Evolutionary conservation across 2,797 vertebrate species (phyloP), one percentile per base, ranked within the genome.

Genomic region (Argyrosomus regius): DNA sequence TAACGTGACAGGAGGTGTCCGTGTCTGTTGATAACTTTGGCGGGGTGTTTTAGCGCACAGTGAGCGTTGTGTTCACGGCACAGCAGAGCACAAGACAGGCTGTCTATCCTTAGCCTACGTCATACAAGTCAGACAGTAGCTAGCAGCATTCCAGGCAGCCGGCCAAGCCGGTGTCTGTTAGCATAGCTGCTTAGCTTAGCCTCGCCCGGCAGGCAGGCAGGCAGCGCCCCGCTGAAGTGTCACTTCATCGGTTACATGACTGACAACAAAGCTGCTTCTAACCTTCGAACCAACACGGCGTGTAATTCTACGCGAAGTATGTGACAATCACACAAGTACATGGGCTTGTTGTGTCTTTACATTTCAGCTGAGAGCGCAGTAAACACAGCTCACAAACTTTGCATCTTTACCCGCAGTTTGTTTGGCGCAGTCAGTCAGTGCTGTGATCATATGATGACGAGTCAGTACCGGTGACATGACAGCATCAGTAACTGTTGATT

Each of bases 91-190:
- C 26, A 16, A 20, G 56, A 56, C 22, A 53, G 26, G 56, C 59
- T 78, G 62, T 54, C 18, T 50, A 57, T 20, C 26, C 13, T 41
- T 28, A 81, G 56, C 53, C 58, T 22, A 48, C 75, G 64, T 46
- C 81, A 61, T 41, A 67, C 39, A 66, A 17, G 31, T 10, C 50
- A 5, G 24, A 17, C 58, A 6, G 13, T 14, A 43, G 56, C 45
- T 71, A 72, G 67, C 72, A 43, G 52, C 67, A 66, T 46, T 59
- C 52, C 57, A 41, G 67, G 45, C 57, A 72, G 26, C 6, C 12
- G 28, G n/a, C 79, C 58, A 26, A 79, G 63, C 78, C 56, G 62
- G 73, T 9, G 35, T 39, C 35, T 39, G 35, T 72, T 56, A 77
- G 62, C 73, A 24, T 77, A 67, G 59, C 72, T 5, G 22, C 16